Conservation (phyloP, 2,797 vertebrate genomes). For the Smutsia temminckii region DNA sequence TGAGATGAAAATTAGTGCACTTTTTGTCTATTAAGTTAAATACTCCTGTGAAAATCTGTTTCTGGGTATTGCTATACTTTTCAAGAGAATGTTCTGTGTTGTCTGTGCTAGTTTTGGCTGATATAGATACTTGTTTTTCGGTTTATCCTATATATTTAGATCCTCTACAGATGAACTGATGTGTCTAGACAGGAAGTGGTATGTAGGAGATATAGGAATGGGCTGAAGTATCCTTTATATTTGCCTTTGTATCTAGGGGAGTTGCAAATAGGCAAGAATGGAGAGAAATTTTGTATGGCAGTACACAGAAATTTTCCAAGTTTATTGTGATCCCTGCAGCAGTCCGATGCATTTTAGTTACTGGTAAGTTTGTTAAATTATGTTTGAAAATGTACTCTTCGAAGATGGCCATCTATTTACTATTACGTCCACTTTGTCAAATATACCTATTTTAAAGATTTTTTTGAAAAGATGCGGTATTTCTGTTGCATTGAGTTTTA, state of each 20-base stretch:
- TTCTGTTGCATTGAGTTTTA: slow-evolving; percentile 61
- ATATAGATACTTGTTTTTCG: slow-evolving; percentile 43
- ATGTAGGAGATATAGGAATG: slow-evolving; percentile 81
- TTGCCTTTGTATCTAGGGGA: slow-evolving; percentile 85
- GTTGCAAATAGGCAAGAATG: slow-evolving; percentile 85
- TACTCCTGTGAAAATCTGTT: background rate
- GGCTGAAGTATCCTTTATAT: slow-evolving; percentile 85
- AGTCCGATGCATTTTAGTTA: slow-evolving; percentile 82
- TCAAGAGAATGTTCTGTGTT: slow-evolving; percentile 62
- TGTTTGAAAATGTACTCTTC: slow-evolving; percentile 80
- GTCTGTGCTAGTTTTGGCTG: slow-evolving; percentile 60
- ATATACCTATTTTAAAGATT: slow-evolving; percentile 69
- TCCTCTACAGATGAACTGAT: slow-evolving; percentile 71
- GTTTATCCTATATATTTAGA: slow-evolving; percentile 63
- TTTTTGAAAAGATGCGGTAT: slow-evolving; percentile 58
- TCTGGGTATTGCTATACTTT: slow-evolving; percentile 63
- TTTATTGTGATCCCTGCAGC: slow-evolving; percentile 81
- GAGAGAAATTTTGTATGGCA: slow-evolving; percentile 83
- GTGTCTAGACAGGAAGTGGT: slow-evolving; percentile 69
- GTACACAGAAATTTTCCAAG: slow-evolving; percentile 84
- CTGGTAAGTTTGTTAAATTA: slow-evolving; percentile 85
- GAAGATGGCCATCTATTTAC: slow-evolving; percentile 76
- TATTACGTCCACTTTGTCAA: slow-evolving; percentile 74
- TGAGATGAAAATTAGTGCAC: background rate
- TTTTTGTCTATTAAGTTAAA: slow-evolving; percentile 47